Base-by-base conservation (phyloP, 2,113 vertebrate genomes). In the Orthonyx spaldingii region DNA sequence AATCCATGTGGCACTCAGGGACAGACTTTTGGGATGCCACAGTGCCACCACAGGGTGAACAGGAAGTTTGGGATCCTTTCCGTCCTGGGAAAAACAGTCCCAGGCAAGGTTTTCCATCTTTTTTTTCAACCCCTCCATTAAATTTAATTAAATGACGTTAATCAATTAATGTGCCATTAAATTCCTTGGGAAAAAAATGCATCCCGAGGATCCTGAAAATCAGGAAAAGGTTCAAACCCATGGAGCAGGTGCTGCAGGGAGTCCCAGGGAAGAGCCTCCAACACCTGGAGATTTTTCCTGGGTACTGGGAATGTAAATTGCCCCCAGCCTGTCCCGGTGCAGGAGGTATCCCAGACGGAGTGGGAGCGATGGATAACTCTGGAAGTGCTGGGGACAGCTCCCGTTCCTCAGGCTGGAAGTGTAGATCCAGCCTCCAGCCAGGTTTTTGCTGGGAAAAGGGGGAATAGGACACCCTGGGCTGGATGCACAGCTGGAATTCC, bases 341-440 rank as follows among this genome's bases (percentile, higher is more conserved):
- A 50, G 61, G 41, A 63, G 57, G 65, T 42, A 12, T 63, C n/a
- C 53, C 55, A 19, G 28, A 16, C 3, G 55, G 65, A 84, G 44
- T 35, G 6, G 60, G 60, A 93, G 55, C 15, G 1, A 24, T 22
- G 55, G 84, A 8, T 10, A 66, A 23, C 3, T 8, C 22, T 18
- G 69, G 63, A 28, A 63, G 10, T 5, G 13, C 24, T 13, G 35
- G 52, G 19, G 0, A 4, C 42, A 68, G 42, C 52, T 57, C 63
- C 63, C 1, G 3, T 10, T 39, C 52, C 21, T 6, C 5, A 0
- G 4, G 39, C 32, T 3, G 21, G 46, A 20, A 80, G 12, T 1
- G 19, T 17, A 6, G 57, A 35, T 30, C 56, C 2, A 1, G 11
- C 8, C 57, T n/a, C 64, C 37, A 21, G 32, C 4, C 1, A 0